Conservation (phyloP, 2,888 invertebrate genomes). For the Troides oblongomaculatus region DNA sequence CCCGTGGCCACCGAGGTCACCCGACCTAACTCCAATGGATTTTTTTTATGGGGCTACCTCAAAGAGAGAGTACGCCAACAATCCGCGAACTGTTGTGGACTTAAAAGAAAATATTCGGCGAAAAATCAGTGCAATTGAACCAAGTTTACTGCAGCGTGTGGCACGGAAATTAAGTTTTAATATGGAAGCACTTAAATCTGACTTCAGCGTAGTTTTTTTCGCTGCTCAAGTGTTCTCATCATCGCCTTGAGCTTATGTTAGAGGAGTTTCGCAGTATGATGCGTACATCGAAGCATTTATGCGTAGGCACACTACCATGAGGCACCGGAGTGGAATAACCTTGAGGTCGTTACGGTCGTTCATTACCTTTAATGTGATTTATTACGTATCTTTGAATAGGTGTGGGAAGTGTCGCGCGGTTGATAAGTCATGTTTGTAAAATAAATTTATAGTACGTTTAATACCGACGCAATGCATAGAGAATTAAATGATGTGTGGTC, state of each 20-base stretch:
- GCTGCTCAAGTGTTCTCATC: constrained; percentile 29
- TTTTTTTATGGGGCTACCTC: no score
- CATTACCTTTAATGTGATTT: constrained; percentile 23
- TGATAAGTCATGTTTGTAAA: no score
- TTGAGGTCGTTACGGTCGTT: constrained; percentile 26
- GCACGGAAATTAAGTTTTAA: not conserved
- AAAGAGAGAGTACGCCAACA: no score
- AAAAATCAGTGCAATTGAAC: no score
- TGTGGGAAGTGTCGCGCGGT: constrained; percentile 1
- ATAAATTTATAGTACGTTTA: no score
- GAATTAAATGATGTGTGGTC: no score
- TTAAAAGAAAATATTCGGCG: no score
- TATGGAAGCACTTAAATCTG: not conserved
- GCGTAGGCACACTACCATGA: constrained; percentile 35
- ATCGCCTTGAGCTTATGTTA: constrained; percentile 22
- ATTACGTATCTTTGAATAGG: constrained; percentile 18
- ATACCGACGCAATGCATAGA: no score
- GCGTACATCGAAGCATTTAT: constrained; percentile 37
- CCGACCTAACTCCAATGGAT: no score
- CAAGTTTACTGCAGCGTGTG: no score
- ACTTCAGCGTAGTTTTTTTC: not conserved
- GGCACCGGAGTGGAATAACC: constrained; percentile 35
- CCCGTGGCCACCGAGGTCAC: no score
- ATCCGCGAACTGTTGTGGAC: no score
- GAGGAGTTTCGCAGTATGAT: constrained; percentile 28